Evolutionary conservation across 2,113 vertebrate species (phyloP), one percentile per base, ranked within the genome.

Genomic region (Rhabdornis inornatus): DNA sequence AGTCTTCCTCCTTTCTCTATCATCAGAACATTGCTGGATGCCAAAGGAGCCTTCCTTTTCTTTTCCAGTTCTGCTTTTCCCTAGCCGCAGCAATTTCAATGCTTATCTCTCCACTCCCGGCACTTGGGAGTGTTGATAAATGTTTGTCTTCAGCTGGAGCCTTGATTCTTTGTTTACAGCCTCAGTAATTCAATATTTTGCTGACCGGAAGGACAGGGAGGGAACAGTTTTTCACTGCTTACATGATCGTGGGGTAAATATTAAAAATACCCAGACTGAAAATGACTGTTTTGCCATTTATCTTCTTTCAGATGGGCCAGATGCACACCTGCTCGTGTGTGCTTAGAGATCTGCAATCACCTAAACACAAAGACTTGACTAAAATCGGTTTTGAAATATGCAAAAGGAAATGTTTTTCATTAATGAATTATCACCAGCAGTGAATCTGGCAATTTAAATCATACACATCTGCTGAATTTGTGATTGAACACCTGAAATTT

Each of bases 141-240:
- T 86, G 68, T 88, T 93, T 92, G 21, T 83, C 39, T 90, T 92
- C 44, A 60, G 28, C 55, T 92, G 89, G 35, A 94, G 76, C 80
- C 79, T 94, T 78, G 84, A 75, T 81, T 81, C 35, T 92, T 92
- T 94, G 64, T 91, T 94, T 87, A 82, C 1, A 3, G 37, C 5
- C 44, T 56, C 60, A 81, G 92, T 59, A 89, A 83, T 50, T 83
- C 69, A 90, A n/a, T 92, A 80, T 90, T 95, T 83, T 94, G 66
- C 37, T 85, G 61, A 87, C 63, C 44, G 90, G 74, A 87, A 71
- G 78, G 66, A 72, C 42, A 80, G 24, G 27, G 37, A 70, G 49
- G 74, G 60, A 93, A 71, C 12, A 56, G 9, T 80, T 93, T 91
- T 74, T 81, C 30, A 63, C 42, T 66, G 42, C 40, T 94, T 93